A percentile compares a stretch with the other conserved stretches of the same genome.
Evolutionary conservation across 2,888 invertebrate species (phyloP).

Genomic region (Encarsia formosa): DNA sequence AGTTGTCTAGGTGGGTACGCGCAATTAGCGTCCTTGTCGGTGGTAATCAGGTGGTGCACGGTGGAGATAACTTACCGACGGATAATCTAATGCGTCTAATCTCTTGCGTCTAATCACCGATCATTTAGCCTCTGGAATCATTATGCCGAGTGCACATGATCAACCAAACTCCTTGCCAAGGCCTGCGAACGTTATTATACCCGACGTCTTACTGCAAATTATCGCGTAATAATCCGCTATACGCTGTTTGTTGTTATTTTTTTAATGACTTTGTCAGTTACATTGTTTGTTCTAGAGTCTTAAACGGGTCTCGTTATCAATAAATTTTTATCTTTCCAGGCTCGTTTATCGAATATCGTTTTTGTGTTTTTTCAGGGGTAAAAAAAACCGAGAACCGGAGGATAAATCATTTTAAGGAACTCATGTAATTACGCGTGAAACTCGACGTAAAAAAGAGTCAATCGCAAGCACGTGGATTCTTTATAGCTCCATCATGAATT

Average conservation of each 20-base stretch:
- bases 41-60: constrained; percentile 34
- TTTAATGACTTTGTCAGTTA: too few relatives aligned
- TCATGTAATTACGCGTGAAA: constrained; percentile 11
- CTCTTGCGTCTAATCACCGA: constrained; percentile 24
- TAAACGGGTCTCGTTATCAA: too few relatives aligned
- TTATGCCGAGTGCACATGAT: constrained; percentile 8
- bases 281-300: too few relatives aligned
- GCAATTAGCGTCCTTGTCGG: constrained; percentile 42
- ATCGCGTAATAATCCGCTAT: constrained; percentile 25
- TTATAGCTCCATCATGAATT: constrained; percentile 11
- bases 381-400: too few relatives aligned
- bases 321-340: too few relatives aligned
- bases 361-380: too few relatives aligned
- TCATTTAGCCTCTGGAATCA: constrained; percentile 16
- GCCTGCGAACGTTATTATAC: not conserved
- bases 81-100: constrained; percentile 41
- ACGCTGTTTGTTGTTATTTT: too few relatives aligned
- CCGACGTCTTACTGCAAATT: constrained; percentile 9
- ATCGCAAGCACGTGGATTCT: not conserved
- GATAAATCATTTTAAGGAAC: not conserved
- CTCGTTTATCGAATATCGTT: too few relatives aligned
- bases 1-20: constrained; percentile 13
- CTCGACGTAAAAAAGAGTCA: not conserved
- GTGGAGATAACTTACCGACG: constrained; percentile 14
- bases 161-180: not conserved